These are phyloP conservation scores for Halcyon chelicuti DNA, from an alignment of 2,797 vertebrate species.

Conservation along the genomic window DNA sequence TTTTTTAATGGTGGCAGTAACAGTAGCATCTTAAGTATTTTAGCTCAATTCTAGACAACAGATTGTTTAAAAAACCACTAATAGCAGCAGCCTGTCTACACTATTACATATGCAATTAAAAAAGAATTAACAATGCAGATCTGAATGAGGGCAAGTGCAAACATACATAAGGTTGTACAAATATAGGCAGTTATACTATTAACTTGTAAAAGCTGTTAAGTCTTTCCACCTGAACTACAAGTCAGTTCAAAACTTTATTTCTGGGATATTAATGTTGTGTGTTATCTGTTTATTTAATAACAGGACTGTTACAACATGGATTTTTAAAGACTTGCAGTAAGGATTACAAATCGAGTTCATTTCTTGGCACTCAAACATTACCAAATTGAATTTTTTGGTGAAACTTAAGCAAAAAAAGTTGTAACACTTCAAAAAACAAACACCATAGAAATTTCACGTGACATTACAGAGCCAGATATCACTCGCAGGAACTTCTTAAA, in stretches of 20 bases:
- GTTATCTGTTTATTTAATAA: constrained; percentile 46
- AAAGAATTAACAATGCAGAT: neutral
- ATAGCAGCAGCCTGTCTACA: neutral
- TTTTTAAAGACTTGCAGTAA: constrained; percentile 11
- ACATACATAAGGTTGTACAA: neutral
- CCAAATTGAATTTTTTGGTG: neutral
- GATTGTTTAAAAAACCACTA: neutral
- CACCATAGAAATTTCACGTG: neutral
- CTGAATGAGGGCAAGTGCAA: neutral
- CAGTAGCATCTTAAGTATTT: neutral
- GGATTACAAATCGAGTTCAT: constrained; percentile 25
- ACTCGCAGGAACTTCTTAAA: neutral
- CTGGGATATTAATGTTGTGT: neutral
- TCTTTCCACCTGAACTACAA: neutral
- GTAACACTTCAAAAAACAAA: neutral
- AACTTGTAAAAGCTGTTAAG: neutral
- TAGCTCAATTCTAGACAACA: neutral
- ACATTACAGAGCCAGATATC: constrained; percentile 10
- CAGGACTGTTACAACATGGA: constrained; percentile 35
- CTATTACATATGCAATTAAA: neutral
- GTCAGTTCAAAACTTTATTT: neutral
- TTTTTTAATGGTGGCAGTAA: neutral
- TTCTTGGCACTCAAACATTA: constrained; percentile 41
- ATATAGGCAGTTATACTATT: accelerated
- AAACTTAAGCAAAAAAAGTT: neutral